These are phyloP conservation scores for Apamea anceps DNA, from an alignment of 2,888 invertebrate genomes.

Conservation along the genomic window DNA sequence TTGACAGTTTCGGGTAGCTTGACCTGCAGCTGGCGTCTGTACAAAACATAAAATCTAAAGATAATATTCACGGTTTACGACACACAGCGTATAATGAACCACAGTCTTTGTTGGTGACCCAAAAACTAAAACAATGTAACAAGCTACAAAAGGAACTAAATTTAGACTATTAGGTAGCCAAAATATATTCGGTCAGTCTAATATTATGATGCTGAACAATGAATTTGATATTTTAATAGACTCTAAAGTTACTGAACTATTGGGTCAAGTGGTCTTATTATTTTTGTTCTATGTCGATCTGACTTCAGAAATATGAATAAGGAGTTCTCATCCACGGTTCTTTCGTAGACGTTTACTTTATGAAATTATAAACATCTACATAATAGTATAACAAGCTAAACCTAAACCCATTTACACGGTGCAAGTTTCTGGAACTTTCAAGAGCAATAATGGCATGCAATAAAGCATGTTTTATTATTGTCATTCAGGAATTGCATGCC, in stretches of 20 bases:
- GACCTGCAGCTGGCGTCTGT: too few species aligned
- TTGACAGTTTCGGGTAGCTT: too few species aligned
- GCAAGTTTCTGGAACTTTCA: too few species aligned
- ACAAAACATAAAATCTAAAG: background rate
- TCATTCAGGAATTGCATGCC: too few species aligned
- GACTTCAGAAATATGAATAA: background rate
- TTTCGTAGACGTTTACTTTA: background rate
- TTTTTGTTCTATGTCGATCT: background rate
- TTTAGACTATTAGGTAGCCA: background rate
- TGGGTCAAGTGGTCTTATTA: background rate
- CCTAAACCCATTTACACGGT: background rate
- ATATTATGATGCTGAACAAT: constrained; percentile 6
- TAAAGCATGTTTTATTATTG: too few species aligned
- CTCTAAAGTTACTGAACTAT: background rate
- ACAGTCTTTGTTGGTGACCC: constrained; percentile 18
- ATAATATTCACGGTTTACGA: background rate
- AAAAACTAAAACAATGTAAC: constrained; percentile 11
- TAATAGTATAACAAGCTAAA: background rate
- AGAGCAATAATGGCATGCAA: too few species aligned
- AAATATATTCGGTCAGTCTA: constrained; percentile 19
- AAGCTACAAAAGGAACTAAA: constrained; percentile 12
- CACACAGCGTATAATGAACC: background rate
- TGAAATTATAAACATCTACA: background rate
- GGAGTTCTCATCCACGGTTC: background rate
- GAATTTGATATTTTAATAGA: background rate